Conservation (phyloP, 2,113 vertebrate genomes). For the Paramisgurnus dabryanus region DNA sequence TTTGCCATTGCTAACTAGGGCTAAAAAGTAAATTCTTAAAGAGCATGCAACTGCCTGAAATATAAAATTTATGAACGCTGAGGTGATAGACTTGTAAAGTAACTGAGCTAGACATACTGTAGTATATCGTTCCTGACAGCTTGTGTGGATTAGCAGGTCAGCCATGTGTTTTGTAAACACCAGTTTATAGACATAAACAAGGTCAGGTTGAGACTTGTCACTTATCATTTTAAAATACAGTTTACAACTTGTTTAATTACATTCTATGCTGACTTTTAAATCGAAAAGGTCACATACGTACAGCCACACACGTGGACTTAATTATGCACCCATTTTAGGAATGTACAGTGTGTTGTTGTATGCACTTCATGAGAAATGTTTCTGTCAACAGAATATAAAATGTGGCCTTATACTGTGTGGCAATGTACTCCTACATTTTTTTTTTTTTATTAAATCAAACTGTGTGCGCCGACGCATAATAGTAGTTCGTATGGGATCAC, state of each 20-base stretch:
- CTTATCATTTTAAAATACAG: background rate
- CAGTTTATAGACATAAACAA: background rate
- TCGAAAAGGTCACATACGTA: background rate
- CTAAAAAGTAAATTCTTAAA: background rate
- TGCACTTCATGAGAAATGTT: background rate
- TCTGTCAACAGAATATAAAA: constrained; percentile 4
- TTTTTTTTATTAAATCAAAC: constrained; percentile 12
- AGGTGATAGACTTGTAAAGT: background rate
- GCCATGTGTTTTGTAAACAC: constrained; percentile 20
- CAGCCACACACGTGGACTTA: background rate
- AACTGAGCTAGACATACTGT: background rate
- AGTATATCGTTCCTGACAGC: constrained; percentile 14
- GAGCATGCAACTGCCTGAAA: background rate
- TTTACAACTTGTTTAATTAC: constrained; percentile 5
- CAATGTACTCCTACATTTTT: constrained; percentile 2
- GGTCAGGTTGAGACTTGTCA: background rate
- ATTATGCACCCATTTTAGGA: background rate
- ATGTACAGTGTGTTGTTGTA: background rate
- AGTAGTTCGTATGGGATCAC: background rate
- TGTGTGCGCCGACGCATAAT: background rate
- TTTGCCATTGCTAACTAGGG: background rate
- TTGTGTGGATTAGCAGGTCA: constrained; percentile 17
- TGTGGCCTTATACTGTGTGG: background rate
- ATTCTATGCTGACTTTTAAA: background rate
- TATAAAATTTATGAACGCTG: background rate